A percentile compares a stretch with the other conserved stretches of the same genome.
Conservation (phyloP, 2,797 vertebrate species). For the Coranthus polyacanthus region DNA sequence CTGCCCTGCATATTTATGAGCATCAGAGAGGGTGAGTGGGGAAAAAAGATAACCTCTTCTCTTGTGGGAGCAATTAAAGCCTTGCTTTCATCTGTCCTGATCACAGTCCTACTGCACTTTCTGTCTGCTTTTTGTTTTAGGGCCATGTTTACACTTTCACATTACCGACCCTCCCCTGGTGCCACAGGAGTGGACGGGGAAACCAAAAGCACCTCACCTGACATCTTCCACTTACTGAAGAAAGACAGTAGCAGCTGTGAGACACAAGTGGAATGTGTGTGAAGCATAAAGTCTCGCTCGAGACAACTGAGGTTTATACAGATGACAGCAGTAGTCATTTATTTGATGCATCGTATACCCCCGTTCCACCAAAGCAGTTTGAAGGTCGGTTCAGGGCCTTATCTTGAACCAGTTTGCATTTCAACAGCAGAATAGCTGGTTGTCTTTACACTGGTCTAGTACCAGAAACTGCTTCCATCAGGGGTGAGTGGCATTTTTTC, state of each 20-base stretch:
- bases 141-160: slow-evolving; percentile 71
- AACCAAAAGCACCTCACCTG: slow-evolving; percentile 33
- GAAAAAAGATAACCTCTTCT: slow-evolving; percentile 63
- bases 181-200: slow-evolving; percentile 27
- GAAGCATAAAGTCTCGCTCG: too few relatives aligned
- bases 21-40: slow-evolving; percentile 58
- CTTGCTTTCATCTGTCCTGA: slow-evolving; percentile 76
- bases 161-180: slow-evolving; percentile 47
- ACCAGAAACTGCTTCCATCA: too few relatives aligned
- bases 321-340: too few relatives aligned
- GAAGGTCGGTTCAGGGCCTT: too few relatives aligned
- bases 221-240: slow-evolving; percentile 1
- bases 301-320: too few relatives aligned
- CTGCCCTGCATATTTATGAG: slow-evolving; percentile 77
- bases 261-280: too few relatives aligned
- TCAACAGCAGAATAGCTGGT: too few relatives aligned
- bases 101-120: slow-evolving; percentile 65
- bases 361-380: too few relatives aligned
- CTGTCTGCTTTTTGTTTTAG: slow-evolving; percentile 51
- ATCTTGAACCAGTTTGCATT: too few relatives aligned
- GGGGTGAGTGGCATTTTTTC: too few relatives aligned
- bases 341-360: too few relatives aligned
- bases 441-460: too few relatives aligned
- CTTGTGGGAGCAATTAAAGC: slow-evolving; percentile 81
- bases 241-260: neutral